A percentile compares a stretch with the other conserved stretches of the same genome.
Conservation (phyloP, 2,888 invertebrate genomes). For the Cosmopolites sordidus region DNA sequence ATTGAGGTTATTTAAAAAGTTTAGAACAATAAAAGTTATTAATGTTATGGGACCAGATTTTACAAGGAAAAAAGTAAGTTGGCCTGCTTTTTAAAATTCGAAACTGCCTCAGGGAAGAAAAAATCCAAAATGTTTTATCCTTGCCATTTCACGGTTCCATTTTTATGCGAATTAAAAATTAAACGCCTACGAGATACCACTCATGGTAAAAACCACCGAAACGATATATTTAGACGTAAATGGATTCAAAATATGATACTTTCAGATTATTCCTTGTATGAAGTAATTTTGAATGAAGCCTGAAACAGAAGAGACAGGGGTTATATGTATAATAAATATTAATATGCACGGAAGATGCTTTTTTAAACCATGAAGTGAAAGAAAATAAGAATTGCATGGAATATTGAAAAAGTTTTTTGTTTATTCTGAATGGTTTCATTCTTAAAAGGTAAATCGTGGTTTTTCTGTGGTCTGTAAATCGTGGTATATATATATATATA, state of each 20-base stretch:
- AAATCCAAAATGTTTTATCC: conserved; percentile 4
- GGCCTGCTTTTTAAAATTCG: conserved; percentile 1
- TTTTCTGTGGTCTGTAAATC: too few species aligned
- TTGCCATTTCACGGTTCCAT: neutral
- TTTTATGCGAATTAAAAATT: neutral
- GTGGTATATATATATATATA: too few species aligned
- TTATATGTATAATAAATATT: too few species aligned
- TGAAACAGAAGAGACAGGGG: too few species aligned
- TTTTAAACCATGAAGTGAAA: too few species aligned
- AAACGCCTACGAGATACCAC: neutral
- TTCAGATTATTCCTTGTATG: too few species aligned
- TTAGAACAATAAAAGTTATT: neutral
- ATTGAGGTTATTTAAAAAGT: conserved; percentile 1
- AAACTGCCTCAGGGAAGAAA: conserved; percentile 4
- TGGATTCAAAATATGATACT: neutral
- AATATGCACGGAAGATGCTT: too few species aligned
- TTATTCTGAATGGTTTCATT: too few species aligned
- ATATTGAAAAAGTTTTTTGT: too few species aligned
- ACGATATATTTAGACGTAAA: neutral
- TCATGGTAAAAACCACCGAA: neutral
- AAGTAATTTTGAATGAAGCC: too few species aligned
- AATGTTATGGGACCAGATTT: conserved; percentile 1
- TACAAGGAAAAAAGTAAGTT: neutral
- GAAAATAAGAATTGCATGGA: too few species aligned
- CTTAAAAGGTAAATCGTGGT: too few species aligned